Conservation (phyloP, 35 echinoderm and acorn worm genomes). For the Stichopus chloronotus region DNA sequence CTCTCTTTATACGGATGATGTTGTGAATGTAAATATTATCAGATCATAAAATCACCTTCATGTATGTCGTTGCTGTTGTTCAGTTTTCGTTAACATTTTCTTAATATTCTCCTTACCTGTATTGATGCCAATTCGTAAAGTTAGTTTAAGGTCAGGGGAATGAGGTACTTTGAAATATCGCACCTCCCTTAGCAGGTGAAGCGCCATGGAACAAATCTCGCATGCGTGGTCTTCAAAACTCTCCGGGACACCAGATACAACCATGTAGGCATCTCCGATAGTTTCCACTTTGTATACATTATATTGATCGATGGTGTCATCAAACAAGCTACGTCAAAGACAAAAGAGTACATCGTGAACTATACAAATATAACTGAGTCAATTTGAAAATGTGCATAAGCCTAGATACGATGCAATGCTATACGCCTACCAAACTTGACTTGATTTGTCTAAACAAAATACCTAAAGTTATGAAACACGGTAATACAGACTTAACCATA, state of each 20-base stretch:
- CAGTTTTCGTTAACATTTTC: no score
- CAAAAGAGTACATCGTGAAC: background rate
- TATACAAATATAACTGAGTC: conserved; percentile 6
- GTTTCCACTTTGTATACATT: conserved; percentile 83
- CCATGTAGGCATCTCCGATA: conserved; percentile 95
- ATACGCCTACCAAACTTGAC: no score
- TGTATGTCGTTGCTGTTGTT: no score
- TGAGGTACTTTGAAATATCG: conserved; percentile 66
- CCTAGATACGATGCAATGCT: no score
- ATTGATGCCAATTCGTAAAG: conserved; percentile 78
- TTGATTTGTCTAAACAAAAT: no score
- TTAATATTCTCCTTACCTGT: conserved; percentile 60
- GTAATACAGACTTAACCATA: no score
- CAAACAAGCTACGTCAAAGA: conserved; percentile 42
- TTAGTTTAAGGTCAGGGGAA: conserved; percentile 35
- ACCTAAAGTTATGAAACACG: no score
- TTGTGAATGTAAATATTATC: no score
- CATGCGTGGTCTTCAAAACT: conserved; percentile 63
- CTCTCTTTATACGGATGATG: no score
- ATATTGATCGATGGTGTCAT: conserved; percentile 53
- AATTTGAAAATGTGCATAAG: background rate
- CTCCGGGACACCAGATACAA: conserved; percentile 73
- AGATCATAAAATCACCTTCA: no score
- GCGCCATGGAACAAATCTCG: conserved; percentile 77
- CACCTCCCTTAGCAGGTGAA: conserved; percentile 70